Percentiles rank a stretch among this genome's conserved stretches.
phyloP scores from a whole-genome alignment of 2,113 vertebrate genomes.

The Neodon shergylaensis region DNA sequence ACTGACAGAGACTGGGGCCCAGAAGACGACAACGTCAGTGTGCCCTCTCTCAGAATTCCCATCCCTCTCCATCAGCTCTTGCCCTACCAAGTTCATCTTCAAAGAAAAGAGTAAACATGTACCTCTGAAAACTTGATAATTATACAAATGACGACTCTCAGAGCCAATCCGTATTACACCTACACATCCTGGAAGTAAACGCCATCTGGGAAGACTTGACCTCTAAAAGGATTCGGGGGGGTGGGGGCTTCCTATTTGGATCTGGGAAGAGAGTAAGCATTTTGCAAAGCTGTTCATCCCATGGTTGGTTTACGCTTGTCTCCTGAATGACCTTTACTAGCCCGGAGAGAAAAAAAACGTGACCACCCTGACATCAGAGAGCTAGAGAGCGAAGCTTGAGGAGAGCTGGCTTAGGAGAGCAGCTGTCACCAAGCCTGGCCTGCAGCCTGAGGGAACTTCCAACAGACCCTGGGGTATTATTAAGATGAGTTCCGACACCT shows the following conservation, averaged over 20 bases:
- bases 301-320: neutral
- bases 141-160: neutral
- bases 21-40: fast-evolving
- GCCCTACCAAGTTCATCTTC: neutral
- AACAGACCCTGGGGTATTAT: neutral
- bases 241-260: neutral
- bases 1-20: neutral
- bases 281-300: neutral
- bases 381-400: no score
- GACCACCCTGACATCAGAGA: neutral
- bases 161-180: neutral
- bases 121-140: neutral
- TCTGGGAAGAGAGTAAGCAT: neutral
- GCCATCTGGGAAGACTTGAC: neutral
- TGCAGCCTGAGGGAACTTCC: neutral
- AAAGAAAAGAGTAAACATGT: neutral
- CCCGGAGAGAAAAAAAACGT: neutral
- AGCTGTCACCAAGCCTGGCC: neutral
- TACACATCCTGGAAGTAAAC: neutral
- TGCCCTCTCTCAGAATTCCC: no score
- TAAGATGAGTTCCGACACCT: neutral
- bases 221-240: neutral
- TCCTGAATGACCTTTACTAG: neutral
- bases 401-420: neutral
- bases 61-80: neutral